A percentile compares a stretch with the other conserved stretches of the same genome.
Conservation (phyloP, 2,888 invertebrate genomes). For the Rhagonycha fulva region DNA sequence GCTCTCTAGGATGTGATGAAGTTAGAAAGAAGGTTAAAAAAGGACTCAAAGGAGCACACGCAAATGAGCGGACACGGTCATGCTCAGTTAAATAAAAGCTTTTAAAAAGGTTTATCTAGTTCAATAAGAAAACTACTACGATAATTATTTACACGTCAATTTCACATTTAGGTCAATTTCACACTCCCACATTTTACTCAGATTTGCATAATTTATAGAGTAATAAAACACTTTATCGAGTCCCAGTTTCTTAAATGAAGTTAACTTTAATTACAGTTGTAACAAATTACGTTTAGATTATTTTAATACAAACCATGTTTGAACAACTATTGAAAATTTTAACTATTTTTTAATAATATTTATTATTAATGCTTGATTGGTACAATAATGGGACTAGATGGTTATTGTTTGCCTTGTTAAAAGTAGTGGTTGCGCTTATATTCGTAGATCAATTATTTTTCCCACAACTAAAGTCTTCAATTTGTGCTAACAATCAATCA, state of each 20-base stretch:
- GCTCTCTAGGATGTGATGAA: too few species aligned
- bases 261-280: background rate
- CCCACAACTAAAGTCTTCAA: background rate
- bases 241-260: background rate
- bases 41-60: too few species aligned
- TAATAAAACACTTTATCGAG: background rate
- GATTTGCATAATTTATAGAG: background rate
- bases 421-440: background rate
- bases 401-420: background rate
- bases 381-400: background rate
- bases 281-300: background rate
- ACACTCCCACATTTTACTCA: background rate
- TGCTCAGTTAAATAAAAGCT: too few species aligned
- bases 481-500: background rate
- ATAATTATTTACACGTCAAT: background rate
- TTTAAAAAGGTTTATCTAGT: background rate
- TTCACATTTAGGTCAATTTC: background rate
- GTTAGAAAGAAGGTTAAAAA: too few species aligned
- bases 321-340: background rate
- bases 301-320: background rate
- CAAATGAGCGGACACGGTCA: too few species aligned
- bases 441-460: background rate
- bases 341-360: background rate
- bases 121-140: background rate
- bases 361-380: background rate